These are phyloP conservation scores for Zaprionus lachaisei DNA, from an alignment of 1,140 invertebrate species.

Conservation along the genomic window DNA sequence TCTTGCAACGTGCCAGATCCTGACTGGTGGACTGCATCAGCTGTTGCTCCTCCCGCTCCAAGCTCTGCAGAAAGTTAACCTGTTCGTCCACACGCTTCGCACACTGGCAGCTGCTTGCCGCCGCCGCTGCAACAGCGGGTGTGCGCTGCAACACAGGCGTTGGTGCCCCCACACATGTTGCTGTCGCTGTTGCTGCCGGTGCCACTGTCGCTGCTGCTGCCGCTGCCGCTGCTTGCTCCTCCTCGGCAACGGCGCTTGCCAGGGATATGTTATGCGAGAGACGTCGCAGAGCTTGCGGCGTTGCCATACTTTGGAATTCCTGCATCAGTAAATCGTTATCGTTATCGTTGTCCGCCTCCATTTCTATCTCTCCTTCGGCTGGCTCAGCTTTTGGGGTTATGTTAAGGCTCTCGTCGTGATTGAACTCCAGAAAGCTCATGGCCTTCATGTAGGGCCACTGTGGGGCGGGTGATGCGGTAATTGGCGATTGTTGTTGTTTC, in stretches of 20 bases:
- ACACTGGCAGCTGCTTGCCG: slow-evolving; percentile 65
- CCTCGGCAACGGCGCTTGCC: slow-evolving; percentile 67
- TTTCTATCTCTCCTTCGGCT: slow-evolving; percentile 46
- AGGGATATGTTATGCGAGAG: slow-evolving; percentile 73
- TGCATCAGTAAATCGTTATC: slow-evolving; percentile 69
- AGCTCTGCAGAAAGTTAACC: slow-evolving; percentile 69
- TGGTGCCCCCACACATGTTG: neutral
- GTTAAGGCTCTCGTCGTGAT: slow-evolving; percentile 44
- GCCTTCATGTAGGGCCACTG: slow-evolving; percentile 63
- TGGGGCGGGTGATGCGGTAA: slow-evolving; percentile 36
- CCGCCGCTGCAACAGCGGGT: slow-evolving; percentile 50
- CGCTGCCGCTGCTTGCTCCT: slow-evolving; percentile 33
- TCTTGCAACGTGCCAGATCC: slow-evolving; percentile 72
- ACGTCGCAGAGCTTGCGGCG: slow-evolving; percentile 68
- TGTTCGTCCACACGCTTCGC: slow-evolving; percentile 78
- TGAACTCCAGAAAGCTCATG: slow-evolving; percentile 60
- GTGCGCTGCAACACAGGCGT: neutral
- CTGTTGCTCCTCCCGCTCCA: slow-evolving; percentile 75
- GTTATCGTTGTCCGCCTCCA: slow-evolving; percentile 74
- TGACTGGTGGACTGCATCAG: slow-evolving; percentile 77
- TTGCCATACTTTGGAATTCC: slow-evolving; percentile 68
- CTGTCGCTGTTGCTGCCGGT: neutral
- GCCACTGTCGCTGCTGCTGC: neutral
- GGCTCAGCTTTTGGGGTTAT: slow-evolving; percentile 46
- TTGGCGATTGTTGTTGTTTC: slow-evolving; percentile 22